Base-by-base conservation (phyloP, 2,113 vertebrate genomes). In the Petaurus breviceps region DNA sequence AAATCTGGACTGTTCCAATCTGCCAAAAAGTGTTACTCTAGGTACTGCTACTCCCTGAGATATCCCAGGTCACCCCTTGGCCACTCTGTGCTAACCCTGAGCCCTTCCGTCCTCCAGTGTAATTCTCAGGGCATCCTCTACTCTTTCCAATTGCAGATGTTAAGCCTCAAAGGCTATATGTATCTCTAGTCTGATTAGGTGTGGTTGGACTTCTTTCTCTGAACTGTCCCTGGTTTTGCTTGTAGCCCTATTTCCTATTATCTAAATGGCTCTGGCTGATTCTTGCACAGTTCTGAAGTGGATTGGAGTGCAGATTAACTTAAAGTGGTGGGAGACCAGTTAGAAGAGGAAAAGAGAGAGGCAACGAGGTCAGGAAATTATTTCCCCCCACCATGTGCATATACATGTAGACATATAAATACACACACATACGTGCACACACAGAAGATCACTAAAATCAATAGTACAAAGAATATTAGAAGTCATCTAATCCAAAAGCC, bases 401-500 rank as follows among this genome's bases (percentile, higher is more conserved):
- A 52, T 16, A 52, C 52, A 22, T 52, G 51, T 0, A 51, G 2
- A 49, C 47, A 49, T 49, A 49, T 49, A 49, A 2, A 49, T 4
- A 49, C 47, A 49, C 47, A 49, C 47, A 49, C 47, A 51, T 11
- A 1, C 51, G 11, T 51, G 51, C 51, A 51, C 51, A 51, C 51
- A 37, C 3, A 3, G 10, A 16, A 16, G 3, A 16, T n/a, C 12
- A 19, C 16, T n/a, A 77, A 12, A 77, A 16, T 16, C 19, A 77
- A 77, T n/a, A 14, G 37, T n/a, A 37, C 4, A 19, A 77, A 2
- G 31, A n/a, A n/a, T 37, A n/a, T n/a, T n/a, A 16, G 28, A 61
- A 61, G 1, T 7, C 16, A 19, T n/a, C 1, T n/a, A n/a, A 5
- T 19, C 6, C 14, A 6, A n/a, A 77, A n/a, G 5, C 1, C 16